A percentile compares a stretch with the other conserved stretches of the same genome.
Conservation (phyloP, 2,888 invertebrate species). For the Diploptera punctata region DNA sequence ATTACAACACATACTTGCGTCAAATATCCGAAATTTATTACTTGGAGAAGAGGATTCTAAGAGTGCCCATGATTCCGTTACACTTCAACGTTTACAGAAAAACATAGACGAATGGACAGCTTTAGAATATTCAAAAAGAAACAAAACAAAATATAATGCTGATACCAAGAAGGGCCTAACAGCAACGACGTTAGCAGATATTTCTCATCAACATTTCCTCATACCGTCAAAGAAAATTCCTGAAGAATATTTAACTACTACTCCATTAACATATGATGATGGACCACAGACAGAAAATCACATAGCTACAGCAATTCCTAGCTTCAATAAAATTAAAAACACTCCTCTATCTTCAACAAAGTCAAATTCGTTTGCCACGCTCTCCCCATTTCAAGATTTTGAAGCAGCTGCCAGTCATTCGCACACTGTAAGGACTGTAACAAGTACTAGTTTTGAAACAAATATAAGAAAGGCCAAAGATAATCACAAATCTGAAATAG, state of each 20-base stretch:
- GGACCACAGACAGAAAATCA: slow-evolving; percentile 6
- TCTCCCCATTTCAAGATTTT: slow-evolving; percentile 55
- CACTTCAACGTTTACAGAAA: slow-evolving; percentile 76
- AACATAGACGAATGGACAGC: slow-evolving; percentile 88
- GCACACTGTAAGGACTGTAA: slow-evolving; percentile 48
- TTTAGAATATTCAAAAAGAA: slow-evolving; percentile 68
- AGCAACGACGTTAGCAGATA: not conserved
- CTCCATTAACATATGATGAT: slow-evolving; percentile 49
- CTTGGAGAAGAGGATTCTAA: slow-evolving; percentile 54
- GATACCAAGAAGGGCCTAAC: slow-evolving; percentile 18
- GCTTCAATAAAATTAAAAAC: not conserved
- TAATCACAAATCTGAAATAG: too few relatives aligned
- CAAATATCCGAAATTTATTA: slow-evolving; percentile 61
- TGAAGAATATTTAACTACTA: slow-evolving; percentile 74
- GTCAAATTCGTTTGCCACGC: not conserved
- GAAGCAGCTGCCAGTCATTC: slow-evolving; percentile 60
- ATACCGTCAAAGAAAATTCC: slow-evolving; percentile 78
- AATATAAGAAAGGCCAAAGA: too few relatives aligned
- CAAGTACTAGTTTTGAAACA: too few relatives aligned
- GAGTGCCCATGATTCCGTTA: slow-evolving; percentile 60
- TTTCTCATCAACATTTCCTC: slow-evolving; percentile 49
- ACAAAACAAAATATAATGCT: slow-evolving; percentile 19
- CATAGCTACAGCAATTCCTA: slow-evolving; percentile 26
- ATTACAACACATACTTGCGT: slow-evolving; percentile 51
- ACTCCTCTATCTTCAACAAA: not conserved